Percentiles rank a stretch among this genome's conserved stretches.
Evolutionary conservation across 2,113 vertebrate species (phyloP).

Genomic region (Platycercus adscitus): DNA sequence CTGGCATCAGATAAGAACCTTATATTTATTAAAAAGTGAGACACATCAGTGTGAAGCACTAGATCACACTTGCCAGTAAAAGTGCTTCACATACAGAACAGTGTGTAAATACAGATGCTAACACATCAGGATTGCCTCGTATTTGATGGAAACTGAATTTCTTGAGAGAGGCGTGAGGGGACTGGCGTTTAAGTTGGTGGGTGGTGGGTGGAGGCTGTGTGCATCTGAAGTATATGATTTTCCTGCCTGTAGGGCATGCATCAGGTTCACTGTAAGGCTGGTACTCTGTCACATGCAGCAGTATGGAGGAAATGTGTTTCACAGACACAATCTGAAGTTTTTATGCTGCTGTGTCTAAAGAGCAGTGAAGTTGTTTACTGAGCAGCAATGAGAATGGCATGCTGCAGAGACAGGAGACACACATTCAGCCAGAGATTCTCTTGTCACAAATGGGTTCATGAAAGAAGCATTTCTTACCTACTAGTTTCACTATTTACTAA

Average conservation of each 20-base stretch:
- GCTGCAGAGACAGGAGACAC: not conserved
- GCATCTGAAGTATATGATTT: not conserved
- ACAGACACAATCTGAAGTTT: not conserved
- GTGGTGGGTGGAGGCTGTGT: not conserved
- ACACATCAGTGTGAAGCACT: not conserved
- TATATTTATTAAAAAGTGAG: not conserved
- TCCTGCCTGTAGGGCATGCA: not conserved
- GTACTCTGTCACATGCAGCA: not conserved
- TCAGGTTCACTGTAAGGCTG: not conserved
- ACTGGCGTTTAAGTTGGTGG: not conserved
- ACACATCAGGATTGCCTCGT: not conserved
- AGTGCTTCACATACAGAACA: not conserved
- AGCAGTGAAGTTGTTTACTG: not conserved
- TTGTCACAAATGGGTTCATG: not conserved
- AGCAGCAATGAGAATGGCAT: not conserved
- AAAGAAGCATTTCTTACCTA: not conserved
- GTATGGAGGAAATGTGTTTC: not conserved
- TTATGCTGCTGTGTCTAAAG: not conserved
- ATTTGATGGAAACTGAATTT: not conserved
- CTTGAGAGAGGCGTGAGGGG: not conserved
- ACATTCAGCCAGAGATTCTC: not conserved
- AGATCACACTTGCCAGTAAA: not conserved
- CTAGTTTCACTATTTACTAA: not conserved
- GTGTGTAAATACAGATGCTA: not conserved
- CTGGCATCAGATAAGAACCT: not conserved